phyloP scores from a whole-genome alignment of 2,113 vertebrate species.

The Thalassarche chlororhynchos region DNA sequence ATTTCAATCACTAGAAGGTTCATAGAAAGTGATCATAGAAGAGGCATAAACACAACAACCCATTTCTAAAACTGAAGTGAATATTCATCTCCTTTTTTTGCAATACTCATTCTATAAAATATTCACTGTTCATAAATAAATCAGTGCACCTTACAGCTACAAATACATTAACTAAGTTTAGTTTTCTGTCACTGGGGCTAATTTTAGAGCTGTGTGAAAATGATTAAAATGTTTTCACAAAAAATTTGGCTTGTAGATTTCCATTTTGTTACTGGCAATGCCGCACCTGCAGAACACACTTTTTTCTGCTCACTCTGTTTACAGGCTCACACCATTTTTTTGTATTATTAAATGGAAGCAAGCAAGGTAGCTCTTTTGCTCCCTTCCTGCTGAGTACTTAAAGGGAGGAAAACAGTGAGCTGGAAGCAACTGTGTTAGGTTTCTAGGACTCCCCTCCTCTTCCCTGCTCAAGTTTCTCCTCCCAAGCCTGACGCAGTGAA shows the following conservation, averaged over 20 bases:
- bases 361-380: not conserved
- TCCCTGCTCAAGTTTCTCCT: not conserved
- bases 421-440: not conserved
- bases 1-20: constrained; percentile 17
- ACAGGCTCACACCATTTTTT: not conserved
- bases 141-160: constrained; percentile 41
- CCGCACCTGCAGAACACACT: not conserved
- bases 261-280: constrained; percentile 14
- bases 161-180: constrained; percentile 52
- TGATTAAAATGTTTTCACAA: constrained; percentile 50
- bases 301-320: not conserved
- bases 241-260: constrained; percentile 43
- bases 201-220: constrained; percentile 54
- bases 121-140: constrained; percentile 68
- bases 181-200: constrained; percentile 41
- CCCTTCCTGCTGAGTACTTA: not conserved
- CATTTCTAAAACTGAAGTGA: constrained; percentile 36
- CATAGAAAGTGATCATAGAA: constrained; percentile 8
- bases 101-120: constrained; percentile 53
- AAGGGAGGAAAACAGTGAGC: not conserved
- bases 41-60: not conserved
- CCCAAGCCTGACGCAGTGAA: not conserved
- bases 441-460: not conserved
- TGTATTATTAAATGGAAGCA: not conserved
- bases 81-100: constrained; percentile 43